phyloP scores from a whole-genome alignment of 1,140 invertebrate species.

The Stenopsyche tienmushanensis region DNA sequence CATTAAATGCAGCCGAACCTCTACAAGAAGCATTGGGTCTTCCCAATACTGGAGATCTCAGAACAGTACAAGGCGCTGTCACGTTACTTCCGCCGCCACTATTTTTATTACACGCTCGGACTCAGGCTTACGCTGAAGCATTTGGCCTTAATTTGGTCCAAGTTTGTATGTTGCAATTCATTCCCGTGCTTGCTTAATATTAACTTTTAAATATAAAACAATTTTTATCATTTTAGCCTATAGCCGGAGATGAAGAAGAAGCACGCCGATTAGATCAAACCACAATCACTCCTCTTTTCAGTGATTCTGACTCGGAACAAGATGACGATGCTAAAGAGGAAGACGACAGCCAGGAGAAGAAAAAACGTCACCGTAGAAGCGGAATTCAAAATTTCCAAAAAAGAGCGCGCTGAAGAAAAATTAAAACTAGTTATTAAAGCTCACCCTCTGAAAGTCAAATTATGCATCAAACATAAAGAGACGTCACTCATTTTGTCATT shows the following conservation, averaged over 20 bases:
- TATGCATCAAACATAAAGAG: conserved; percentile 63
- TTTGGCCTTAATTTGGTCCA: conserved; percentile 59
- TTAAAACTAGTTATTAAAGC: conserved; percentile 67
- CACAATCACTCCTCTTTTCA: conserved; percentile 59
- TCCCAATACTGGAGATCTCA: conserved; percentile 62
- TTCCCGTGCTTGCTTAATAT: not conserved
- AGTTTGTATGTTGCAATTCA: conserved; percentile 53
- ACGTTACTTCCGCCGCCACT: conserved; percentile 77
- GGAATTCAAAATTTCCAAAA: conserved; percentile 59
- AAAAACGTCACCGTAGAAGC: conserved; percentile 62
- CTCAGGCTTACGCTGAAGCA: conserved; percentile 79
- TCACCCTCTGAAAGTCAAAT: conserved; percentile 71
- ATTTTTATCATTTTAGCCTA: conserved; percentile 42
- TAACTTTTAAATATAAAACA: not conserved
- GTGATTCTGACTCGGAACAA: conserved; percentile 53
- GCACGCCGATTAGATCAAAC: conserved; percentile 66
- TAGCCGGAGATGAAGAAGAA: conserved; percentile 77
- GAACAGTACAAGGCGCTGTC: conserved; percentile 61
- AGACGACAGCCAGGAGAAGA: conserved; percentile 54
- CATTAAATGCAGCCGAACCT: conserved; percentile 78
- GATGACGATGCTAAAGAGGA: conserved; percentile 46
- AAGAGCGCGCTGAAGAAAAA: conserved; percentile 64
- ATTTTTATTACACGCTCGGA: conserved; percentile 86
- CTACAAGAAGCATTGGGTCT: conserved; percentile 84
- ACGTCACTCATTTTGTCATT: conserved; percentile 62